These are phyloP conservation scores for Acomys russatus DNA, from an alignment of 2,797 vertebrate species.

Conservation along the genomic window DNA sequence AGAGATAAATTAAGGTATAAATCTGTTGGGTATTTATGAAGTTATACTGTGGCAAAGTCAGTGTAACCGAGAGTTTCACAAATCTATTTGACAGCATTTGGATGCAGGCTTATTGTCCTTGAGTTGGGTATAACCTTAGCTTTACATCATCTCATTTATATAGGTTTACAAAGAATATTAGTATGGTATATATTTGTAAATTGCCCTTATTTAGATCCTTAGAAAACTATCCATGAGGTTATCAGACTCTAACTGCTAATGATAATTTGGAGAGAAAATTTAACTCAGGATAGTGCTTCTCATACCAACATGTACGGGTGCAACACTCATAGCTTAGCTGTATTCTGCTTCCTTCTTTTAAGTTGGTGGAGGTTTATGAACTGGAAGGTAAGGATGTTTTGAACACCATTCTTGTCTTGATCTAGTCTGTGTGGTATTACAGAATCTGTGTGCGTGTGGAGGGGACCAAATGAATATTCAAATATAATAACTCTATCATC, in stretches of 20 bases:
- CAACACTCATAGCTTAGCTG: neutral
- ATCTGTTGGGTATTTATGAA: neutral
- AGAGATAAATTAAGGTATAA: neutral
- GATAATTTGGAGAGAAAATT: neutral
- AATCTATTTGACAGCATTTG: neutral
- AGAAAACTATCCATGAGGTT: neutral
- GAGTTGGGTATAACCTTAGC: neutral
- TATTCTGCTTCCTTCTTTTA: neutral
- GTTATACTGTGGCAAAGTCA: neutral
- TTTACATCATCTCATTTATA: neutral
- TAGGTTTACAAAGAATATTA: neutral
- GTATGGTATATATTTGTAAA: neutral
- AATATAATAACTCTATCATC: neutral
- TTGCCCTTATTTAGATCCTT: neutral
- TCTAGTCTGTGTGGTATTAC: neutral
- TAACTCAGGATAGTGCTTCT: neutral
- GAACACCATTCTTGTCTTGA: neutral
- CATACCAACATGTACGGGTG: neutral
- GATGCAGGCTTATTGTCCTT: neutral
- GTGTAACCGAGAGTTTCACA: conserved; percentile 1
- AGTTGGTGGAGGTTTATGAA: neutral
- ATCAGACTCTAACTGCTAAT: neutral
- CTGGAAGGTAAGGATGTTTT: neutral
- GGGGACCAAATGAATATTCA: neutral
- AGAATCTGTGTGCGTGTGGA: neutral